A percentile compares a stretch with the other conserved stretches of the same genome.
phyloP scores from a whole-genome alignment of 2,888 invertebrate species.

The Melitaea athalia region DNA sequence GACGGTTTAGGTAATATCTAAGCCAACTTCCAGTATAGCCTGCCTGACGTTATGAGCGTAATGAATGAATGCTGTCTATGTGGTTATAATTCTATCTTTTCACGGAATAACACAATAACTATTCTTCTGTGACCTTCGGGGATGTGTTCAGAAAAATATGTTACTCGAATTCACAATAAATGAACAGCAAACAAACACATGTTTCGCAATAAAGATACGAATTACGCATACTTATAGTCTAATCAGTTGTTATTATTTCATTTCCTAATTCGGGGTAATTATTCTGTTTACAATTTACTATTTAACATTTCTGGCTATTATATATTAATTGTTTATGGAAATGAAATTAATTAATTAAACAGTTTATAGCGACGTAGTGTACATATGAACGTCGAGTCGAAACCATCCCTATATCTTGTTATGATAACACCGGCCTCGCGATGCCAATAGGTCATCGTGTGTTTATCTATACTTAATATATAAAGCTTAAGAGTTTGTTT shows the following conservation, averaged over 20 bases:
- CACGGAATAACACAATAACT: slow-evolving; percentile 19
- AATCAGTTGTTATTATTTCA: not conserved
- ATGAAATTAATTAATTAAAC: too few species aligned
- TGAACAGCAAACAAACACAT: not conserved
- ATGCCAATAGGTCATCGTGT: slow-evolving; percentile 4
- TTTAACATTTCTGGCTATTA: too few species aligned
- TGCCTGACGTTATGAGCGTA: slow-evolving; percentile 19
- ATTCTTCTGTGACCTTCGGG: slow-evolving; percentile 19
- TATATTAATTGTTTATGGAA: too few species aligned
- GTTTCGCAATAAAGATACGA: not conserved
- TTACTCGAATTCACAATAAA: slow-evolving; percentile 9
- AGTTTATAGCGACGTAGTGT: not conserved
- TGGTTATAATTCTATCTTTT: slow-evolving; percentile 15
- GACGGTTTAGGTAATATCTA: not conserved
- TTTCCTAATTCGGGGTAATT: not conserved
- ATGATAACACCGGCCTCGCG: not conserved
- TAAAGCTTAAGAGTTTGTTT: too few species aligned
- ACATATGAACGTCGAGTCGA: not conserved
- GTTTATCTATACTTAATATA: too few species aligned
- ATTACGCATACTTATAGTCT: not conserved
- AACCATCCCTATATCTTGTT: not conserved
- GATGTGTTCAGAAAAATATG: slow-evolving; percentile 21
- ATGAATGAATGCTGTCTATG: slow-evolving; percentile 18
- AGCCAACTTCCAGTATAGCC: not conserved
- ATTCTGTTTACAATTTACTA: too few species aligned